These are phyloP conservation scores for Melanotaenia maccullochi DNA, from an alignment of 2,797 vertebrate genomes.

Conservation along the genomic window DNA sequence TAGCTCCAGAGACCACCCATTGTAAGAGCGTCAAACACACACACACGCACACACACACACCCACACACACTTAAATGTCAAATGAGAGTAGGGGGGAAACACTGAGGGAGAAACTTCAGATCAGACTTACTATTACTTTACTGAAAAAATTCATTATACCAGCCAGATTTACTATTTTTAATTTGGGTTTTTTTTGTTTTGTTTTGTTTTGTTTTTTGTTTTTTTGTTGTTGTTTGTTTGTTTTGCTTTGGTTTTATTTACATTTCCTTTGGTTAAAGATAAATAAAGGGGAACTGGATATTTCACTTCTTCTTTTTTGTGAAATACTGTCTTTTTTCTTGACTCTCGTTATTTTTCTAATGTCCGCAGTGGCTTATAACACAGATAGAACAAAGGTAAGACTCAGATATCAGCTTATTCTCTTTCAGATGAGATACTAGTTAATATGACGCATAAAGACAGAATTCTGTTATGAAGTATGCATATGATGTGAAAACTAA, in stretches of 20 bases:
- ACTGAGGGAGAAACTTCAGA: constrained; percentile 28
- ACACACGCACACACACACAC: constrained; percentile 40
- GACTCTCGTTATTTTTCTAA: constrained; percentile 1
- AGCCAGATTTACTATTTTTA: no score
- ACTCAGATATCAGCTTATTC: constrained; percentile 8
- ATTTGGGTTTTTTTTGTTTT: background rate
- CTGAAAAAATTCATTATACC: background rate
- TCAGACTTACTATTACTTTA: constrained; percentile 6
- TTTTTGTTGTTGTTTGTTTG: background rate
- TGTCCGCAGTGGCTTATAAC: background rate
- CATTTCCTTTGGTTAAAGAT: background rate
- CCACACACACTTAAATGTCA: constrained; percentile 37
- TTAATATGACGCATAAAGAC: background rate
- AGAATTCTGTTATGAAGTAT: background rate
- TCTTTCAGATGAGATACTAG: constrained; percentile 7
- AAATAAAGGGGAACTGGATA: constrained; percentile 29
- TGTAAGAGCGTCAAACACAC: constrained; percentile 72
- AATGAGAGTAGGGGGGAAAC: constrained; percentile 14
- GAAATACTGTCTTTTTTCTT: constrained; percentile 26
- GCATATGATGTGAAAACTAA: background rate
- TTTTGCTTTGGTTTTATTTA: background rate
- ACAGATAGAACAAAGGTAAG: constrained; percentile 64
- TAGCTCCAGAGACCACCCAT: constrained; percentile 76
- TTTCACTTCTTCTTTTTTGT: constrained; percentile 60
- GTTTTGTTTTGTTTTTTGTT: background rate